Base-by-base conservation (phyloP, 2,113 vertebrate genomes). In the Dromaius novaehollandiae region DNA sequence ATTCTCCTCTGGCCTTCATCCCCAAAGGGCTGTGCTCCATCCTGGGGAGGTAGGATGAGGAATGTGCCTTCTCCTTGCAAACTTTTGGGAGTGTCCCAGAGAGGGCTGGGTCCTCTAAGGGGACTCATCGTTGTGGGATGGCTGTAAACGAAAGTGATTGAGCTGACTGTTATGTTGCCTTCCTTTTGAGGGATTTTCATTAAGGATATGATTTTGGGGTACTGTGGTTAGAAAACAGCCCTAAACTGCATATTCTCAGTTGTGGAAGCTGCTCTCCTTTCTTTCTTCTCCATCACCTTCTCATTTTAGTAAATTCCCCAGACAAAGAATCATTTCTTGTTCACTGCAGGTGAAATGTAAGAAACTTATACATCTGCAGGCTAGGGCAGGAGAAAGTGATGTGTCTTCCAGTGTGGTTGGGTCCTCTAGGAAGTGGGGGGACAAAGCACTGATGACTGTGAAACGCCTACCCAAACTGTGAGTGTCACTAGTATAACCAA, bases 261-360 rank as follows among this genome's bases (percentile, higher is more conserved):
- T 30, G 25, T 74, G 71, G 51, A 38, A 55, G 71, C 26, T 14
- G 8, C 26, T 22, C n/a, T 55, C 50, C 36, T 55, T 55, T 55
- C 51, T 55, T 32, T 36, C 19, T 74, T 28, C 13, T 36, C 14
- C 20, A 8, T 55, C 21, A 5, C 48, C 38, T 30, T 66, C 22
- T 20, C 14, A 24, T 32, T 55, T 55, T 30, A 40, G 26, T 30
- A 21, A 30, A 38, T 55, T 74, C 53, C 36, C 12, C 50, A 40
- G 50, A 38, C 12, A 53, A 55, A 11, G 36, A 40, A 38, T 55
- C 9, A 13, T 51, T 73, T 73, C 12, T 40, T 11, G 36, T 28
- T 55, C 19, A 55, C 13, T 30, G 26, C 50, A 55, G 50, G 1
- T 0, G 2, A 0, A 32, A 32, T 22, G 1, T 20, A 13, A 32